A percentile compares a stretch with the other conserved stretches of the same genome.
Evolutionary conservation across 2,113 vertebrate genomes (phyloP).

Genomic region (Apeltes quadracus): DNA sequence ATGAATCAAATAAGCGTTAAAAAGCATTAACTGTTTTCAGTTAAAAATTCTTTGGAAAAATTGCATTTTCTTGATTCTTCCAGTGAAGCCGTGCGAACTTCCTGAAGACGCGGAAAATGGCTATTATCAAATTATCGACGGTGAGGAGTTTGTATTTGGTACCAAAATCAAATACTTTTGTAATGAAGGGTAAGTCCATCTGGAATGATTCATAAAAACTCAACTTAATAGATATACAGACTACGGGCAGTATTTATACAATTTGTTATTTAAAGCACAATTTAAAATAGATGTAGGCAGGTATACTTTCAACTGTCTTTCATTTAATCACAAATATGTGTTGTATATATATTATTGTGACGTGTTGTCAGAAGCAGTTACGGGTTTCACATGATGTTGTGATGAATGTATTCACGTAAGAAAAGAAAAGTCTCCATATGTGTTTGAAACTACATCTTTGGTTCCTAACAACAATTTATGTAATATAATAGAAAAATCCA

Average conservation of each 20-base stretch:
- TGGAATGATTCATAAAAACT: background rate
- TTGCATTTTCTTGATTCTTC: background rate
- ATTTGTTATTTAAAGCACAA: background rate
- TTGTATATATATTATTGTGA: background rate
- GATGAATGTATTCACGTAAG: background rate
- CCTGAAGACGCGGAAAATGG: conserved; percentile 51
- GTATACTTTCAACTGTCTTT: background rate
- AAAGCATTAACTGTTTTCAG: too few relatives aligned
- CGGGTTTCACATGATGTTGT: background rate
- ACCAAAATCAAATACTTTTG: conserved; percentile 57
- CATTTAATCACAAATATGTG: background rate
- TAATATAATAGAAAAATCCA: background rate
- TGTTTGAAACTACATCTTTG: background rate
- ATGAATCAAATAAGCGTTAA: background rate
- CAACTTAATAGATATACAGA: background rate
- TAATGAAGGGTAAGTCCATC: conserved; percentile 54
- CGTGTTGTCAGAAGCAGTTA: background rate
- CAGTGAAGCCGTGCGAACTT: conserved; percentile 61
- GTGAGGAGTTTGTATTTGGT: conserved; percentile 58
- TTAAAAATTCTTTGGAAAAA: background rate
- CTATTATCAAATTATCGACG: conserved; percentile 16
- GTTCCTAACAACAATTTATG: background rate
- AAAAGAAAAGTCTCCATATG: background rate
- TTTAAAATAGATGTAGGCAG: background rate
- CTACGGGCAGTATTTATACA: background rate